phyloP scores from a whole-genome alignment of 2,797 vertebrate genomes.

The Cygnus olor region DNA sequence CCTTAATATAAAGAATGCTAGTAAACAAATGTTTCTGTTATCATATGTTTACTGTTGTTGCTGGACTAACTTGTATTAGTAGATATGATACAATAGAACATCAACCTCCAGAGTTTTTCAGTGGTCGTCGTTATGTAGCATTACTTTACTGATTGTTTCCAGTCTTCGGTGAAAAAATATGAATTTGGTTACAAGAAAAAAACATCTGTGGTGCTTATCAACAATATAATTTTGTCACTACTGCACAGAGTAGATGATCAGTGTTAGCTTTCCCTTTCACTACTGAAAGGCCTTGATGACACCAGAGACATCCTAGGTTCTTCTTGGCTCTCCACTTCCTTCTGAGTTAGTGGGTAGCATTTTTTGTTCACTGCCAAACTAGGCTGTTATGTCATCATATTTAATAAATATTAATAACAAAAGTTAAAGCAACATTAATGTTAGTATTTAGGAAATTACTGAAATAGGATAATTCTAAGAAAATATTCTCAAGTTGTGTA shows the following conservation, averaged over 20 bases:
- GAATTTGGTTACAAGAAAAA: not conserved
- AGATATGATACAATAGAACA: not conserved
- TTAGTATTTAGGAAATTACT: not conserved
- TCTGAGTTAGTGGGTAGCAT: not conserved
- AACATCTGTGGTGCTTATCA: not conserved
- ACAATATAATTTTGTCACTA: not conserved
- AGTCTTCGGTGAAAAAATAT: not conserved
- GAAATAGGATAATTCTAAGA: not conserved
- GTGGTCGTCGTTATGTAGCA: not conserved
- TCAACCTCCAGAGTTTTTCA: not conserved
- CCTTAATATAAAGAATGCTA: not conserved
- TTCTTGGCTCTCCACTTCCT: not conserved
- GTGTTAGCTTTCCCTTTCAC: not conserved
- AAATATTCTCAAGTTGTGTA: not conserved
- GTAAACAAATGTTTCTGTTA: conserved; percentile 13
- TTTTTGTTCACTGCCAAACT: not conserved
- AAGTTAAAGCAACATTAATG: not conserved
- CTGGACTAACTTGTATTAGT: not conserved
- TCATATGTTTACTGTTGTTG: not conserved
- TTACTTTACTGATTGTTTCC: conserved; percentile 1
- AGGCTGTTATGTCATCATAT: not conserved
- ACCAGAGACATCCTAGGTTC: not conserved
- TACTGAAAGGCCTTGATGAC: not conserved
- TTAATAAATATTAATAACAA: not conserved
- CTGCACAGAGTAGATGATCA: not conserved